Evolutionary conservation across 2,888 invertebrate species (phyloP).

Genomic region (Drosophila quinaria): DNA sequence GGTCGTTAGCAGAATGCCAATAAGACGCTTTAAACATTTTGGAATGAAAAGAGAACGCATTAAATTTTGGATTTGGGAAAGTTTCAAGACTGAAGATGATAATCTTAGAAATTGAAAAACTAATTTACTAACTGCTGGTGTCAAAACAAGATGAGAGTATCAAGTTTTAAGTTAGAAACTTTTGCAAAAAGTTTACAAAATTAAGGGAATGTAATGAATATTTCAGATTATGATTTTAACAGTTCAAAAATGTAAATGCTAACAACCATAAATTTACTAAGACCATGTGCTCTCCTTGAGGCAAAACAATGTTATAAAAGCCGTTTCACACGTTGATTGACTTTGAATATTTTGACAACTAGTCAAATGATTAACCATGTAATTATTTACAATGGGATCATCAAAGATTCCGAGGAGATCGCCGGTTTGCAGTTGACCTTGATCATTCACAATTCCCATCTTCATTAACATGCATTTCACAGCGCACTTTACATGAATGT

Average conservation of each 20-base stretch:
- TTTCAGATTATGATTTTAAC: too few relatives aligned
- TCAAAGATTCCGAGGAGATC: background rate
- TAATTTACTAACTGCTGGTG: background rate
- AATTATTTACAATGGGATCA: background rate
- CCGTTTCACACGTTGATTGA: background rate
- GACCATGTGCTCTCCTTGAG: background rate
- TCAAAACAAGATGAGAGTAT: too few relatives aligned
- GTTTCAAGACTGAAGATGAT: constrained; percentile 2
- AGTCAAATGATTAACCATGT: background rate
- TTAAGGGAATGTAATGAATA: too few relatives aligned
- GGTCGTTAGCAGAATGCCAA: constrained; percentile 4
- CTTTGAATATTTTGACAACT: background rate
- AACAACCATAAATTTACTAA: background rate
- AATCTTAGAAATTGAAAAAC: constrained; percentile 8
- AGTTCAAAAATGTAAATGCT: background rate
- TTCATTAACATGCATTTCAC: background rate
- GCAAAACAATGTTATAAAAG: constrained; percentile 19
- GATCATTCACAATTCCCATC: background rate
- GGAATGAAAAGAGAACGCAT: background rate
- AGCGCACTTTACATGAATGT: background rate
- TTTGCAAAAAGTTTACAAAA: too few relatives aligned
- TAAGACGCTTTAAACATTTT: background rate
- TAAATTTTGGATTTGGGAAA: constrained; percentile 10
- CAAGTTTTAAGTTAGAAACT: too few relatives aligned
- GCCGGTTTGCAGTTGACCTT: background rate